Percentiles rank a stretch among this genome's conserved stretches.
Evolutionary conservation across 2,113 vertebrate genomes (phyloP).

Genomic region (Axis porcinus): DNA sequence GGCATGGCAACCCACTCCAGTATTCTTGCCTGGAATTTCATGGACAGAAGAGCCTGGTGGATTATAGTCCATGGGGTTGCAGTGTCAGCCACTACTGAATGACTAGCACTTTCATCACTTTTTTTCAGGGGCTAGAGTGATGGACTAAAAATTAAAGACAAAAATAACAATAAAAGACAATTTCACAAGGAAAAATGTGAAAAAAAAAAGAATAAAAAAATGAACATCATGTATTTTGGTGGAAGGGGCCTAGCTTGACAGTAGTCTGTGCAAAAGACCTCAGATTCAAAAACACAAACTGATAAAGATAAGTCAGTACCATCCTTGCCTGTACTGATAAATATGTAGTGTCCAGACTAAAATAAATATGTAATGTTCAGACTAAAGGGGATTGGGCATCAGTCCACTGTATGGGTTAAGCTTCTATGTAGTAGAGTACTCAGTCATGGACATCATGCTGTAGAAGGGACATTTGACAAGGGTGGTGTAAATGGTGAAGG

Average conservation of each 20-base stretch:
- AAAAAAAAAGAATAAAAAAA: neutral
- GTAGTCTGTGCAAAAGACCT: neutral
- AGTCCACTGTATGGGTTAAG: neutral
- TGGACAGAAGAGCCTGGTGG: neutral
- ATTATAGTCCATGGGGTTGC: neutral
- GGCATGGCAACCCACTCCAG: neutral
- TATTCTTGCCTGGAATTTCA: neutral
- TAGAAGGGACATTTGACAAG: neutral
- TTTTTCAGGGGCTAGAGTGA: neutral
- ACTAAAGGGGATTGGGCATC: neutral
- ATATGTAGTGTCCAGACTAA: neutral
- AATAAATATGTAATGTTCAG: neutral
- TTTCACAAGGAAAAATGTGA: neutral
- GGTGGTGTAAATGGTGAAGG: neutral
- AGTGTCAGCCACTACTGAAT: neutral
- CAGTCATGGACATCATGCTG: neutral
- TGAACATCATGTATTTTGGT: neutral
- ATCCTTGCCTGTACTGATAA: neutral
- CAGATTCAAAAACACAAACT: neutral
- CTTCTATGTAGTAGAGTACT: neutral
- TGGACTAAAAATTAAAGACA: neutral
- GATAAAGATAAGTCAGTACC: neutral
- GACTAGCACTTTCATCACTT: neutral
- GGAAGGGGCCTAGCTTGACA: neutral
- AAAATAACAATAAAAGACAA: neutral